Conservation (phyloP, 2,113 vertebrate species). For the Varanus salvator region DNA sequence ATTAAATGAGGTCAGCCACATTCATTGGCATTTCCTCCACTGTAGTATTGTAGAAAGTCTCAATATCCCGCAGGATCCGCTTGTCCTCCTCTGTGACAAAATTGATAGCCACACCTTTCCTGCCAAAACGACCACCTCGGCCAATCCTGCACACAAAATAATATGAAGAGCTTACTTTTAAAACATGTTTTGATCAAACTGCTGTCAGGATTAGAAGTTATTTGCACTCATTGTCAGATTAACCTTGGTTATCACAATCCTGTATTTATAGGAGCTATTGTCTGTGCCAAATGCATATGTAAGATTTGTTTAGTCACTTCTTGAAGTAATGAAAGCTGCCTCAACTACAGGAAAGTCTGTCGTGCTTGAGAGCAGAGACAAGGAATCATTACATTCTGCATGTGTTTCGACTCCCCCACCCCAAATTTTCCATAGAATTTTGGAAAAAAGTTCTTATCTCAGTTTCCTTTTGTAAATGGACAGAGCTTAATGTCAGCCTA, state of each 20-base stretch:
- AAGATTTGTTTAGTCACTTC: conserved; percentile 34
- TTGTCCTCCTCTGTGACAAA: conserved; percentile 99
- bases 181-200: not conserved
- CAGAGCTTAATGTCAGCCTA: conserved; percentile 73
- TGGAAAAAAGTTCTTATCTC: not conserved
- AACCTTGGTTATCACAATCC: not conserved
- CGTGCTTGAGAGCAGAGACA: conserved; percentile 68
- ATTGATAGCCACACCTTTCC: conserved; percentile 99
- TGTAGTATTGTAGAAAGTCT: conserved; percentile 99
- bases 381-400: conserved; percentile 42
- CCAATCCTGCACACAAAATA: conserved; percentile 87
- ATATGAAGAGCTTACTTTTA: not conserved
- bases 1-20: conserved; percentile 98
- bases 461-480: conserved; percentile 46
- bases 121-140: conserved; percentile 96
- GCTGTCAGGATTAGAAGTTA: not conserved
- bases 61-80: conserved; percentile 98
- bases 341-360: not conserved
- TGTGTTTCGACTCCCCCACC: not conserved
- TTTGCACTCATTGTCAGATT: not conserved
- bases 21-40: conserved; percentile 99
- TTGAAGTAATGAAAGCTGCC: conserved; percentile 47
- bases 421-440: not conserved
- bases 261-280: conserved; percentile 56
- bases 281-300: conserved; percentile 61